These are phyloP conservation scores for Amitus sp. DNA, from an alignment of 2,888 invertebrate genomes.

Conservation along the genomic window DNA sequence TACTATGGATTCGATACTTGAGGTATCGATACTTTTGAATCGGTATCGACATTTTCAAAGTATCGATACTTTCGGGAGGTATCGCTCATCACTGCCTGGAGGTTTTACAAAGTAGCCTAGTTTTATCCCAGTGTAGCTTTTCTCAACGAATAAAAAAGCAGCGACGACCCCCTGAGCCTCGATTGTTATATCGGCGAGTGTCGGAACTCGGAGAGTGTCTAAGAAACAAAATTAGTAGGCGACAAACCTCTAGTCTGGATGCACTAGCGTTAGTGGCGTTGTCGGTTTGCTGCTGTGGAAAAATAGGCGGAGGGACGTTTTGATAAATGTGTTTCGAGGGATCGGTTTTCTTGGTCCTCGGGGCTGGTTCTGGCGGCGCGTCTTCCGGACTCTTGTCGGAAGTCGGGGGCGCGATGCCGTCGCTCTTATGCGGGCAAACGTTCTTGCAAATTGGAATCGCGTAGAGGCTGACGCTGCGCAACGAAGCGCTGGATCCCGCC, in stretches of 20 bases:
- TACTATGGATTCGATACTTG: no score
- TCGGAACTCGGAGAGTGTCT: slow-evolving; percentile 39
- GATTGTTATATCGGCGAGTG: slow-evolving; percentile 43
- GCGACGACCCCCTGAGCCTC: slow-evolving; percentile 16
- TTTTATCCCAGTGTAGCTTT: no score
- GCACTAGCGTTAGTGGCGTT: slow-evolving; percentile 29
- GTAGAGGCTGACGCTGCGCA: slow-evolving; percentile 56
- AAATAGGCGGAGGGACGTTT: slow-evolving; percentile 68
- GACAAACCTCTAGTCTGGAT: slow-evolving; percentile 57
- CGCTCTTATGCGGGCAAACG: slow-evolving; percentile 53
- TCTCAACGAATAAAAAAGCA: slow-evolving; percentile 14
- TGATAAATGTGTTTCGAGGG: slow-evolving; percentile 67
- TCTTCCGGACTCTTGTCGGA: slow-evolving; percentile 7
- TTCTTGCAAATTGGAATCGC: slow-evolving; percentile 58
- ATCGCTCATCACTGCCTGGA: no score
- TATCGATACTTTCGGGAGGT: no score
- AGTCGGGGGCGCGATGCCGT: slow-evolving; percentile 32
- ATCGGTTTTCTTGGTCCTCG: slow-evolving; percentile 53
- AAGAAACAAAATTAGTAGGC: slow-evolving; percentile 44
- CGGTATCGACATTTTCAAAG: no score
- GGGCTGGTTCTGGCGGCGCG: slow-evolving; percentile 54
- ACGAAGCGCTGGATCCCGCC: slow-evolving; percentile 19
- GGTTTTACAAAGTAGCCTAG: no score
- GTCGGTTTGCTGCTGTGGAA: slow-evolving; percentile 52
- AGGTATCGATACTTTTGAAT: no score